phyloP scores from a whole-genome alignment of 2,113 vertebrate species.

The Astatotilapia flaviijosephi region DNA sequence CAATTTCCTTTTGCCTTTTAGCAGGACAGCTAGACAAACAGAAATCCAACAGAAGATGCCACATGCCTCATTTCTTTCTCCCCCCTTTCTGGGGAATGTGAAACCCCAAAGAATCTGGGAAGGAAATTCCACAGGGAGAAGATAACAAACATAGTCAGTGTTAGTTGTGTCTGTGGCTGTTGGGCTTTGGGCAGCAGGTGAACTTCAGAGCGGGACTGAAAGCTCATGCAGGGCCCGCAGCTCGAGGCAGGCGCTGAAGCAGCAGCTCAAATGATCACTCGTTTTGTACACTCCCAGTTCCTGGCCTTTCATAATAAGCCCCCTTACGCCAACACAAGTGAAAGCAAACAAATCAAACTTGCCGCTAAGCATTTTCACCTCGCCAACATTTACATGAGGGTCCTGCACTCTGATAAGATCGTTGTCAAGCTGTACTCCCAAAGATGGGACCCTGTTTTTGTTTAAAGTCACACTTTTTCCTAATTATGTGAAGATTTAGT shows the following conservation, averaged over 20 bases:
- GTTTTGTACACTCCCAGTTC: not conserved
- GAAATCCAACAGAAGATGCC: slow-evolving; percentile 27
- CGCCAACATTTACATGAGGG: slow-evolving; percentile 31
- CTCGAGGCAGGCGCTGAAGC: not conserved
- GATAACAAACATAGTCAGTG: slow-evolving; percentile 61
- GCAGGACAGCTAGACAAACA: not conserved
- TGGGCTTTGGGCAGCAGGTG: slow-evolving; percentile 58
- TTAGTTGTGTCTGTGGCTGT: slow-evolving; percentile 53
- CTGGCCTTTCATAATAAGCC: slow-evolving; percentile 12
- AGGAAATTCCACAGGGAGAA: slow-evolving; percentile 69
- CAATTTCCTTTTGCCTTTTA: slow-evolving; percentile 7
- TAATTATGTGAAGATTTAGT: not conserved
- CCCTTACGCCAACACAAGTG: not conserved
- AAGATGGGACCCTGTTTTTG: slow-evolving; percentile 10
- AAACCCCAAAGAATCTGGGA: slow-evolving; percentile 58
- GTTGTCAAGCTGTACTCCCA: not conserved
- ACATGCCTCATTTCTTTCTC: slow-evolving; percentile 27
- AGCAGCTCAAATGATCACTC: slow-evolving; percentile 6
- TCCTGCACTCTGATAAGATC: slow-evolving; percentile 29
- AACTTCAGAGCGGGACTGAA: slow-evolving; percentile 37
- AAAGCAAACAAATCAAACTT: slow-evolving; percentile 46
- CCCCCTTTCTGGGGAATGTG: slow-evolving; percentile 43
- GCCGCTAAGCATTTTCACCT: not conserved
- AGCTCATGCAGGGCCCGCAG: slow-evolving; percentile 30
- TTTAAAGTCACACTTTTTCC: not conserved